Conservation (phyloP, 2,797 vertebrate species). For the Anguilla obscura region DNA sequence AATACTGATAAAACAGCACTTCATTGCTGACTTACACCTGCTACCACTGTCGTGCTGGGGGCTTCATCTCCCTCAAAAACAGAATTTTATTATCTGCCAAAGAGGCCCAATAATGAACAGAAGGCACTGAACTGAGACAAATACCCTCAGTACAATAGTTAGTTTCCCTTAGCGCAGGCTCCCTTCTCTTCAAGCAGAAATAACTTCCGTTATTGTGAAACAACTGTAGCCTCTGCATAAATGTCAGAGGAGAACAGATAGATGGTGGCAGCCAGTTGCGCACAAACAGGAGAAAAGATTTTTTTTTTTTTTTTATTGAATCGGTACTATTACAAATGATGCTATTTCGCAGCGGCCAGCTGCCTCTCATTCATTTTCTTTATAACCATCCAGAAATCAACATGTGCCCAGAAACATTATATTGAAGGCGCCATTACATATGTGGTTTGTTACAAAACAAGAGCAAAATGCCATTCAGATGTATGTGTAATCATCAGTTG, state of each 20-base stretch:
- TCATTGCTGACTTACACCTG: neutral
- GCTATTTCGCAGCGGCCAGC: conserved; percentile 47
- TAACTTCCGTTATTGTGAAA: conserved; percentile 58
- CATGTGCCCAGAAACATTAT: conserved; percentile 43
- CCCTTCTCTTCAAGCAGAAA: conserved; percentile 58
- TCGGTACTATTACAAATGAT: conserved; percentile 52
- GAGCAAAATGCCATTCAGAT: neutral
- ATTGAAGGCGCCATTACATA: conserved; percentile 34
- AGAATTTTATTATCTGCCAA: conserved; percentile 9
- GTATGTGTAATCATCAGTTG: conserved; percentile 44
- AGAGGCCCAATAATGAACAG: conserved; percentile 9
- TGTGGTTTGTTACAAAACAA: conserved; percentile 42
- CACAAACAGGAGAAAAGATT: conserved; percentile 48
- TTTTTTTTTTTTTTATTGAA: conserved; percentile 50
- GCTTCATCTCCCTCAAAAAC: conserved; percentile 38
- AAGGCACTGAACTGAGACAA: conserved; percentile 14
- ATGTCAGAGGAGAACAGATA: conserved; percentile 41
- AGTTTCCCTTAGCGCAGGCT: conserved; percentile 46
- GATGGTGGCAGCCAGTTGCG: conserved; percentile 39
- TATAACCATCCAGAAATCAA: conserved; percentile 55
- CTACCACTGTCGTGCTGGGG: conserved; percentile 32
- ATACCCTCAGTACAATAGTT: conserved; percentile 45
- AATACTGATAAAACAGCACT: conserved; percentile 36
- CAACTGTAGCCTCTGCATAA: conserved; percentile 50
- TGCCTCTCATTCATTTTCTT: conserved; percentile 49